phyloP scores from a whole-genome alignment of 2,888 invertebrate genomes.

The Synanthedon formicaeformis region DNA sequence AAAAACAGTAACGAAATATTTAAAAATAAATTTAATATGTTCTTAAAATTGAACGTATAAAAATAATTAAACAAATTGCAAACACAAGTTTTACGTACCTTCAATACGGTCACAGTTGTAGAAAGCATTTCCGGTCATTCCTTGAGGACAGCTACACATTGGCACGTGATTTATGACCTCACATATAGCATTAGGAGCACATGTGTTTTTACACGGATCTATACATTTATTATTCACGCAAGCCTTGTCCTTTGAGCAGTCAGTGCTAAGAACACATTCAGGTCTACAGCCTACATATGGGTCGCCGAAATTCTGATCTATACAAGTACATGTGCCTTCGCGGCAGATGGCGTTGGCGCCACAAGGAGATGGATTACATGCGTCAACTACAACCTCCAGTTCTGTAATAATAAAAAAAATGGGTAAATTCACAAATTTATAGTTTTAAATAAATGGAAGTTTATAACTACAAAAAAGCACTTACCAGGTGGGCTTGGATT shows the following conservation, averaged over 20 bases:
- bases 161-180: constrained; percentile 79
- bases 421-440: background rate
- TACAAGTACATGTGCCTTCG: constrained; percentile 71
- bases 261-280: constrained; percentile 76
- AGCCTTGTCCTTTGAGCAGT: constrained; percentile 74
- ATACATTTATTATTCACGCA: constrained; percentile 77
- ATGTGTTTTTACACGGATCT: constrained; percentile 78
- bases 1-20: background rate
- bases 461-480: constrained; percentile 3
- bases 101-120: constrained; percentile 70
- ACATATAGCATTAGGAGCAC: constrained; percentile 77
- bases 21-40: background rate
- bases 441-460: background rate
- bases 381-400: constrained; percentile 27
- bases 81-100: constrained; percentile 25
- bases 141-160: constrained; percentile 77
- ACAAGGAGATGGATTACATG: constrained; percentile 76
- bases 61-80: background rate
- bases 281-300: constrained; percentile 77
- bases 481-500: constrained; percentile 50
- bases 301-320: constrained; percentile 74
- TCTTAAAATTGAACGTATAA: background rate
- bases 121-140: constrained; percentile 77
- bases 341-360: constrained; percentile 72
- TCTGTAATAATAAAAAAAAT: constrained; percentile 21